Conservation (phyloP, 2,797 vertebrate species). For the Glyptemys insculpta region DNA sequence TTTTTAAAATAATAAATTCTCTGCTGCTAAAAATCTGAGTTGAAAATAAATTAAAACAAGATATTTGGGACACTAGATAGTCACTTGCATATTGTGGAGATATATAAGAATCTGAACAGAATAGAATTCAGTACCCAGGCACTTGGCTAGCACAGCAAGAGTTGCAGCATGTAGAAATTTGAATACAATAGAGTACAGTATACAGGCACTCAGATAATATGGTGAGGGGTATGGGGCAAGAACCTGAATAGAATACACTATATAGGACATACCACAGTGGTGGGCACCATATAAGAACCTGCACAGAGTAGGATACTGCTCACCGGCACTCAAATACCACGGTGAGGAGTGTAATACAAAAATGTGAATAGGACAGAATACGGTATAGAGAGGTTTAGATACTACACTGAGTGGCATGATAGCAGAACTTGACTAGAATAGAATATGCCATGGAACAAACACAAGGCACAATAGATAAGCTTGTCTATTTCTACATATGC, state of each 20-base stretch:
- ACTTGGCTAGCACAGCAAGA: conserved; percentile 49
- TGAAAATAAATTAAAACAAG: conserved; percentile 38
- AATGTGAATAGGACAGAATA: background rate
- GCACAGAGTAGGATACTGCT: background rate
- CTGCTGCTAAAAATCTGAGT: conserved; percentile 18
- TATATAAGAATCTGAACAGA: background rate
- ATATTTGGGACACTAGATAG: conserved; percentile 32
- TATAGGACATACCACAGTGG: rapidly evolving
- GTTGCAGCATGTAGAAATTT: background rate
- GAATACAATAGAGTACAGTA: background rate
- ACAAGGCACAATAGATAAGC: background rate
- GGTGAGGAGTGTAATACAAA: background rate
- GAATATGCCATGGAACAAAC: background rate
- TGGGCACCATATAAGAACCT: background rate
- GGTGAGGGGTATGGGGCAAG: conserved; percentile 35
- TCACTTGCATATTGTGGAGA: background rate
- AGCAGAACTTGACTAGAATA: background rate
- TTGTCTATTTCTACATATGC: background rate
- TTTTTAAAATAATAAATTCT: conserved; percentile 28
- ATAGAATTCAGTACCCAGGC: background rate
- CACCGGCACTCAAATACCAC: background rate
- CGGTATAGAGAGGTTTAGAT: background rate
- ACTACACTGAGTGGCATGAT: background rate
- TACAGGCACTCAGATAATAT: conserved; percentile 30
- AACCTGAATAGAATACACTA: background rate